Evolutionary conservation across 1,140 invertebrate species (phyloP).

Genomic region (Eurosta solidaginis): DNA sequence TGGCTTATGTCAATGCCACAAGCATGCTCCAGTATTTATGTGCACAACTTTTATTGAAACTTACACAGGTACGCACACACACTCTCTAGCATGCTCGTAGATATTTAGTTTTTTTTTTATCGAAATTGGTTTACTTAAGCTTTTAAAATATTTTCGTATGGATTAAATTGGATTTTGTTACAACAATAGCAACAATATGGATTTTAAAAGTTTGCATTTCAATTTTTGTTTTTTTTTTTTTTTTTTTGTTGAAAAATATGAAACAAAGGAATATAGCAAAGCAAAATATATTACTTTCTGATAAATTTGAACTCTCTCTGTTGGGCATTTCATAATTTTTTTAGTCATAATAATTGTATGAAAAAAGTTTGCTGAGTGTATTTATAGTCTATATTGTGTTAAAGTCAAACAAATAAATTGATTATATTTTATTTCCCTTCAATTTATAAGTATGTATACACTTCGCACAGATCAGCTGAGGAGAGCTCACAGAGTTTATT

Average conservation of each 20-base stretch:
- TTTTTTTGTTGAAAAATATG: not conserved
- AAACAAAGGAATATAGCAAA: slow-evolving; percentile 5
- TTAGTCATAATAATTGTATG: not conserved
- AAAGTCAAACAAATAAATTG: no score
- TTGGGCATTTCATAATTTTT: not conserved
- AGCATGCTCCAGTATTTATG: slow-evolving; percentile 3
- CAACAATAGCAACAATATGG: not conserved
- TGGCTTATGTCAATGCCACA: slow-evolving; percentile 18
- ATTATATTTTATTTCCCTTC: no score
- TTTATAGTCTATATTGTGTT: no score
- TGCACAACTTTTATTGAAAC: not conserved
- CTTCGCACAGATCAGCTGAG: no score
- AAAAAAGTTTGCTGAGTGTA: no score
- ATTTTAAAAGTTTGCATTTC: not conserved
- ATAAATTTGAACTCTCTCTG: not conserved
- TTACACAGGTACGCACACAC: not conserved
- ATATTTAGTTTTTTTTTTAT: not conserved
- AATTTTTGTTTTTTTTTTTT: not conserved
- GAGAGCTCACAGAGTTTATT: no score
- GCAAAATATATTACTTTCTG: slow-evolving; percentile 3
- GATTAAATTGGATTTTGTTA: slow-evolving; percentile 17
- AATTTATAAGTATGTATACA: no score
- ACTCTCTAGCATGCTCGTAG: not conserved
- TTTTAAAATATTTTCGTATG: slow-evolving; percentile 18
- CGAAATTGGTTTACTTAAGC: not conserved